Percentiles rank a stretch among this genome's conserved stretches.
Conservation (phyloP, 2,797 vertebrate species). For the Hemibagrus guttatus region DNA sequence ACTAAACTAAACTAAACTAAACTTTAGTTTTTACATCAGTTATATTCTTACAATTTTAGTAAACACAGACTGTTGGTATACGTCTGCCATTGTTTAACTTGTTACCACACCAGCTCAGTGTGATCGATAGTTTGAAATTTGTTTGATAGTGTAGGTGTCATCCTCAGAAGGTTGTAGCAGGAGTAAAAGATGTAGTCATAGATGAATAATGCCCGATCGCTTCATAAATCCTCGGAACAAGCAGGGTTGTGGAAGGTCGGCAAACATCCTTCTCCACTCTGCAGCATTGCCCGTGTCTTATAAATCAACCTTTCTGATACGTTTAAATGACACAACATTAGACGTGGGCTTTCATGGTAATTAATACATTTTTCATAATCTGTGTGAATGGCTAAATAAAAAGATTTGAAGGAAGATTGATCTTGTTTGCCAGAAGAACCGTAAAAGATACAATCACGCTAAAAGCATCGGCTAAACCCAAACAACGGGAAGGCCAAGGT, state of each 20-base stretch:
- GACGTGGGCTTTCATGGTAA: constrained; percentile 74
- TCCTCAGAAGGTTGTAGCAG: constrained; percentile 24
- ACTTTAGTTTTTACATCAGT: background rate
- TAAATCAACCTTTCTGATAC: constrained; percentile 72
- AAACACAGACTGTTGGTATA: background rate
- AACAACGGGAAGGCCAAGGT: constrained; percentile 57
- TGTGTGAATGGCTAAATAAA: constrained; percentile 69
- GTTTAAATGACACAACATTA: constrained; percentile 64
- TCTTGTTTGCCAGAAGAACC: constrained; percentile 61
- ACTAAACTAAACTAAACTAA: too few species aligned
- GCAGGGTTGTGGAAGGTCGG: constrained; percentile 60
- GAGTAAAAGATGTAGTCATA: constrained; percentile 30
- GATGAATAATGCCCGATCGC: constrained; percentile 37
- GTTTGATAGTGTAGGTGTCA: background rate
- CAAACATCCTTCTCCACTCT: constrained; percentile 55
- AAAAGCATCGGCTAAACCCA: constrained; percentile 71
- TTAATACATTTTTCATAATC: constrained; percentile 76
- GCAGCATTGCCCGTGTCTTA: constrained; percentile 54
- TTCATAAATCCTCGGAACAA: constrained; percentile 63
- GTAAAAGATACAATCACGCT: constrained; percentile 74
- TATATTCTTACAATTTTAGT: background rate
- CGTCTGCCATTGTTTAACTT: background rate
- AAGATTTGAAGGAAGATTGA: constrained; percentile 70
- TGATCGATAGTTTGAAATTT: background rate
- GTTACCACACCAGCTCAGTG: background rate